These are phyloP conservation scores for Camponotus vicinus DNA, from an alignment of 1,140 invertebrate species.

Conservation along the genomic window DNA sequence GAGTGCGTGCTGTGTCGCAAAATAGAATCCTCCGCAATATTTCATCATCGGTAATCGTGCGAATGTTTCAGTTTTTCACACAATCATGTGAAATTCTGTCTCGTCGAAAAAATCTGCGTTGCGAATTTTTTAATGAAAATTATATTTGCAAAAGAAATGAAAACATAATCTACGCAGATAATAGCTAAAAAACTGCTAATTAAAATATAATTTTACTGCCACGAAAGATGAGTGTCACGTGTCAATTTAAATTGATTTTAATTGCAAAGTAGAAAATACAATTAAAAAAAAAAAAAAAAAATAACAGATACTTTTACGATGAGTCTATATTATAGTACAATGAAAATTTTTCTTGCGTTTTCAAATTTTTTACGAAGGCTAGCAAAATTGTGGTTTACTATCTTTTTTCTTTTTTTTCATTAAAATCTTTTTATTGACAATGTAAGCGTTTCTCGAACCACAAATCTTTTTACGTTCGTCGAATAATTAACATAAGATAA, in stretches of 20 bases:
- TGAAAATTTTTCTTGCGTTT: background rate
- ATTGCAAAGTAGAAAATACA: background rate
- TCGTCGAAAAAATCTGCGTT: background rate
- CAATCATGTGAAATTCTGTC: background rate
- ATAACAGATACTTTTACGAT: background rate
- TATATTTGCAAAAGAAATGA: background rate
- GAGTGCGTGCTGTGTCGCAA: background rate
- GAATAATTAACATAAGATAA: conserved; percentile 50
- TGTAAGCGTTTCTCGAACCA: background rate
- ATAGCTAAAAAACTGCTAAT: background rate
- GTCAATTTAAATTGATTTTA: background rate
- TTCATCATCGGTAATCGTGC: background rate
- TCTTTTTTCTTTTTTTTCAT: background rate
- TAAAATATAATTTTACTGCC: background rate
- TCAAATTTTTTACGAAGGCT: background rate
- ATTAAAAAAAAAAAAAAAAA: too few relatives aligned
- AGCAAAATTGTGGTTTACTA: background rate
- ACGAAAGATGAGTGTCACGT: background rate
- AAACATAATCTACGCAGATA: background rate
- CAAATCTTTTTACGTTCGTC: background rate
- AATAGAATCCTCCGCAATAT: background rate
- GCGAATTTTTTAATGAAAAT: background rate
- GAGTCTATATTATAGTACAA: background rate
- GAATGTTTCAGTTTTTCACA: background rate
- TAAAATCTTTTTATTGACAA: background rate